Percentiles rank a stretch among this genome's conserved stretches.
Evolutionary conservation across 2,888 invertebrate species (phyloP).

Genomic region (Oxyteleia sp.): DNA sequence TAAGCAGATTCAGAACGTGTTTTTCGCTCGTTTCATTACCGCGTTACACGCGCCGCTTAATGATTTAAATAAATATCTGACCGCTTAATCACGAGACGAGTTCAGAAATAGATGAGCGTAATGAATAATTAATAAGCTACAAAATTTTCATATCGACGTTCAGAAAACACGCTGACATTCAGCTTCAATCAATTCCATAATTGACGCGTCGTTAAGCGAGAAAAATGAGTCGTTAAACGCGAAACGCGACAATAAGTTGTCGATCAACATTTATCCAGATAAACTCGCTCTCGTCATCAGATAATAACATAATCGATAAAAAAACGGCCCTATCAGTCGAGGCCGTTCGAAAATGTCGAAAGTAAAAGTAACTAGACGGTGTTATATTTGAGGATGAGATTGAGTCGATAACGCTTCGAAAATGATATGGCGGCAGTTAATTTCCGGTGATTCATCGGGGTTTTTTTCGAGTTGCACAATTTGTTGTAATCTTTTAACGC

Average conservation of each 20-base stretch:
- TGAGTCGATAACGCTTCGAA: too few species aligned
- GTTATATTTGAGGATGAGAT: too few species aligned
- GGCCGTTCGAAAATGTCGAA: not conserved
- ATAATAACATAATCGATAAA: slow-evolving; percentile 45
- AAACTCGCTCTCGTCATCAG: slow-evolving; percentile 46
- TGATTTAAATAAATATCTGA: slow-evolving; percentile 6
- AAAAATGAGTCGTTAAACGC: slow-evolving; percentile 36
- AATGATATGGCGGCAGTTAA: too few species aligned
- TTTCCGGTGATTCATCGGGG: too few species aligned
- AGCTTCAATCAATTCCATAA: slow-evolving; percentile 42
- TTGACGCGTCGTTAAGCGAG: slow-evolving; percentile 22
- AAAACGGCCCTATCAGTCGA: not conserved
- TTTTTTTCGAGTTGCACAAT: too few species aligned
- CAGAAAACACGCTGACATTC: slow-evolving; percentile 27
- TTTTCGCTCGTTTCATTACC: slow-evolving; percentile 21
- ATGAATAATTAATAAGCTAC: slow-evolving; percentile 52
- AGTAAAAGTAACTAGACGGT: not conserved
- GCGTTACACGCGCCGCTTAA: not conserved
- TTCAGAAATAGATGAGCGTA: slow-evolving; percentile 17
- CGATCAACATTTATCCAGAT: slow-evolving; percentile 41
- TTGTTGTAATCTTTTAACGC: too few species aligned
- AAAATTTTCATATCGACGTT: slow-evolving; percentile 8
- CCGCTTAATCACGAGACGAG: slow-evolving; percentile 19
- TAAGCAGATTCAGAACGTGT: not conserved
- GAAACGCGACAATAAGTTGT: slow-evolving; percentile 39